Percentiles rank a stretch among this genome's conserved stretches.
Evolutionary conservation across 2,888 invertebrate species (phyloP).

Genomic region (Eupithecia insigniata): DNA sequence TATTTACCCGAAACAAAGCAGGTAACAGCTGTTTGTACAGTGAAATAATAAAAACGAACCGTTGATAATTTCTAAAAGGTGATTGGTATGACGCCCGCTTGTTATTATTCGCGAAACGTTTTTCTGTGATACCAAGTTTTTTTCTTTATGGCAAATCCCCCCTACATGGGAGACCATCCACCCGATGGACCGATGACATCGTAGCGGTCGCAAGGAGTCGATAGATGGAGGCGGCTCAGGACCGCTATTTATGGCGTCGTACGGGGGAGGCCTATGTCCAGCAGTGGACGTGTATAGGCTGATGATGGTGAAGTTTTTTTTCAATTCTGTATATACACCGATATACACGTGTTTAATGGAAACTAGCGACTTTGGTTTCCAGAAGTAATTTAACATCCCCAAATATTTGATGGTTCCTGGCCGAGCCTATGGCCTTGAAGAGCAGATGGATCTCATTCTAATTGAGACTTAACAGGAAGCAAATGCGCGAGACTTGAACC

Average conservation of each 20-base stretch:
- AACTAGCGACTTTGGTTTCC: not conserved
- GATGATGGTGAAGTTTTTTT: no score
- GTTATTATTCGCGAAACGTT: constrained; percentile 1
- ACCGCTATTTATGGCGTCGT: no score
- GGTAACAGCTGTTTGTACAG: constrained; percentile 13
- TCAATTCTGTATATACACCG: not conserved
- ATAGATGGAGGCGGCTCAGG: no score
- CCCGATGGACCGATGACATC: no score
- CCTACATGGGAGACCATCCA: no score
- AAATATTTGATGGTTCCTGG: not conserved
- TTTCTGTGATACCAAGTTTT: not conserved
- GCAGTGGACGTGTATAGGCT: no score
- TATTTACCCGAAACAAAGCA: constrained; percentile 7
- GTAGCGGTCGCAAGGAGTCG: no score
- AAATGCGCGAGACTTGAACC: not conserved
- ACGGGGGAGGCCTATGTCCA: no score
- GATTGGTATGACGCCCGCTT: constrained; percentile 6
- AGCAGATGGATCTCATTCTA: not conserved
- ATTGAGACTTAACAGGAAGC: not conserved
- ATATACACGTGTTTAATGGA: not conserved
- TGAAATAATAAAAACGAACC: constrained; percentile 10
- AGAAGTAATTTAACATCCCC: not conserved
- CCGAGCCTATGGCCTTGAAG: not conserved
- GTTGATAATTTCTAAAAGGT: constrained; percentile 14
- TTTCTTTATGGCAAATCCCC: no score